Conservation (phyloP, 2,888 invertebrate genomes). For the Chrysodeixis includens region DNA sequence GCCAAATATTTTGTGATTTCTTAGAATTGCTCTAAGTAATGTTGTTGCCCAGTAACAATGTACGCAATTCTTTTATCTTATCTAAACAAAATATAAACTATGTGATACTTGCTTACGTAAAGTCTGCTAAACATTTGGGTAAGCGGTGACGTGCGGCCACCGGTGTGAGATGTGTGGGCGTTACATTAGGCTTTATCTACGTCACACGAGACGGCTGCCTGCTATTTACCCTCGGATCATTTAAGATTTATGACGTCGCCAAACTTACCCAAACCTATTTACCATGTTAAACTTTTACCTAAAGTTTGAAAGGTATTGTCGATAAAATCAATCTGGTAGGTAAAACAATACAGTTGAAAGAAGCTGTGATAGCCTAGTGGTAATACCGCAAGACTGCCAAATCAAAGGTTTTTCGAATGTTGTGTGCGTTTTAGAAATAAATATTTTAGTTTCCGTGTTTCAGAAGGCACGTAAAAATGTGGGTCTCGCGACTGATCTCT, state of each 20-base stretch:
- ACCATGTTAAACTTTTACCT: not conserved
- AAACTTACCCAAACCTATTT: not conserved
- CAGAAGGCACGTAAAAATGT: too few relatives aligned
- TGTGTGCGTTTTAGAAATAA: too few relatives aligned
- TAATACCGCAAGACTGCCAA: too few relatives aligned
- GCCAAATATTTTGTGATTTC: not conserved
- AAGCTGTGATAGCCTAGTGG: too few relatives aligned
- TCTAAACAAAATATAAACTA: constrained; percentile 28
- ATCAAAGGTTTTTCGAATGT: too few relatives aligned
- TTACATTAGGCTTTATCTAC: constrained; percentile 47
- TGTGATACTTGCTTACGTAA: constrained; percentile 45
- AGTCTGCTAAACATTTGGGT: constrained; percentile 50
- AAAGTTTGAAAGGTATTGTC: not conserved
- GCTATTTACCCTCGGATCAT: constrained; percentile 9
- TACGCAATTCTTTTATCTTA: constrained; percentile 48
- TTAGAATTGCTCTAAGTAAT: constrained; percentile 16
- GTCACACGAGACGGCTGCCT: constrained; percentile 40
- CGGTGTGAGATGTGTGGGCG: constrained; percentile 27
- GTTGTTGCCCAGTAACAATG: constrained; percentile 24
- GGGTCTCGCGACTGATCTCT: too few relatives aligned
- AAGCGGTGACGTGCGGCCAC: constrained; percentile 33
- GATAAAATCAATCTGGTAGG: too few relatives aligned
- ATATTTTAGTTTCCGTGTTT: too few relatives aligned
- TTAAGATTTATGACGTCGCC: constrained; percentile 19
- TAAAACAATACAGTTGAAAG: too few relatives aligned